These are phyloP conservation scores for Parochlus steinenii DNA, from an alignment of 2,888 invertebrate species.

Conservation along the genomic window DNA sequence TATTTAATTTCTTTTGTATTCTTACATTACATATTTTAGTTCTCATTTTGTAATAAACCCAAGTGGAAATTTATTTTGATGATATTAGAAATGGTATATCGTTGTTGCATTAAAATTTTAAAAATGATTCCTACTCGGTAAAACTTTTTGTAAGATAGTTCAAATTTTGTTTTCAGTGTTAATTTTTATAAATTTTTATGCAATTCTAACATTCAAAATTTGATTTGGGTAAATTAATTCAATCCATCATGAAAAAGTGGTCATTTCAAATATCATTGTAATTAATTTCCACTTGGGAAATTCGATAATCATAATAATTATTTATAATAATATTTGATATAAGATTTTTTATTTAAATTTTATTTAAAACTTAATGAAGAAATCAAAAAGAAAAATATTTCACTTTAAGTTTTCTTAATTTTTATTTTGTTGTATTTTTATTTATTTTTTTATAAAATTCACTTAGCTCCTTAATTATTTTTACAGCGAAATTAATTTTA, in stretches of 20 bases:
- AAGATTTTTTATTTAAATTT: neutral
- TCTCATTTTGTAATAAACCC: constrained; percentile 6
- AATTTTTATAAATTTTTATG: too few relatives aligned
- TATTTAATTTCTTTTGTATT: constrained; percentile 12
- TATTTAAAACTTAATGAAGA: neutral
- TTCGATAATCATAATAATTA: neutral
- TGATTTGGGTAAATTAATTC: too few relatives aligned
- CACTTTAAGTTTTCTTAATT: neutral
- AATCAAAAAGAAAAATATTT: neutral
- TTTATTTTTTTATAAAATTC: neutral
- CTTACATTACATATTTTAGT: constrained; percentile 12
- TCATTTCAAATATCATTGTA: too few relatives aligned
- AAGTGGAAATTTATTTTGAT: too few relatives aligned
- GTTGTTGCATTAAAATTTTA: neutral
- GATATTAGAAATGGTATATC: constrained; percentile 2
- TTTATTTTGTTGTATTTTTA: neutral
- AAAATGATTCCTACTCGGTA: neutral
- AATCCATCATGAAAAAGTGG: too few relatives aligned
- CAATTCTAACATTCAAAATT: too few relatives aligned
- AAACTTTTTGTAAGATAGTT: neutral
- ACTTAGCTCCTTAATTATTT: neutral
- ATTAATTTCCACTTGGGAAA: neutral
- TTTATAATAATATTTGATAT: neutral
- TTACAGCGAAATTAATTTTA: neutral
- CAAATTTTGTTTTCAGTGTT: neutral